Evolutionary conservation across 2,888 invertebrate species (phyloP).

Genomic region (Stictocephala bisonia): DNA sequence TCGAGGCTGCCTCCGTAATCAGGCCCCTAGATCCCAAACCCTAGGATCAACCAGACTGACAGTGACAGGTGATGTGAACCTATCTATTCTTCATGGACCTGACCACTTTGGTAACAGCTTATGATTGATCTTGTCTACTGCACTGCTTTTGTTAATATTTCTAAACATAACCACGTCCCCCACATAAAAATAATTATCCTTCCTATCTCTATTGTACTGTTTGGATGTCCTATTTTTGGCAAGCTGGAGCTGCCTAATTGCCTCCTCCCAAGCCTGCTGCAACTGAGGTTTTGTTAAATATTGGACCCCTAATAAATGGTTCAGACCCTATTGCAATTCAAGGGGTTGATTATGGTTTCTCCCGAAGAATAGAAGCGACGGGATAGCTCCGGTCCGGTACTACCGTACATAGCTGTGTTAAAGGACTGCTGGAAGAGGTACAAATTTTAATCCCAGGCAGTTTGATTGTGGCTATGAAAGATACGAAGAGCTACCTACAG

Average conservation of each 20-base stretch:
- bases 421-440: conserved; percentile 8
- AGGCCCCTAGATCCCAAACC: too few species aligned
- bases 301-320: background rate
- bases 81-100: background rate
- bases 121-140: background rate
- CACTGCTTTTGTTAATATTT: background rate
- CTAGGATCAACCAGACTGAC: background rate
- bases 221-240: background rate
- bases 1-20: too few species aligned
- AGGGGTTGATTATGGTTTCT: background rate
- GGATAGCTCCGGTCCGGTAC: too few species aligned
- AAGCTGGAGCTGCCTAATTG: background rate
- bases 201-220: background rate
- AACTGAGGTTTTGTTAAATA: background rate
- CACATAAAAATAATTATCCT: background rate
- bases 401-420: conserved; percentile 14
- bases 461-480: conserved; percentile 17
- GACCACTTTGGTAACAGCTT: conserved; percentile 5
- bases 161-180: conserved; percentile 12
- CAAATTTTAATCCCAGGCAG: conserved; percentile 23
- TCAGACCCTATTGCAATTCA: background rate
- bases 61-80: conserved; percentile 8
- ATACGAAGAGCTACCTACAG: conserved; percentile 27
- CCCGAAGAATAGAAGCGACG: conserved; percentile 4
- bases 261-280: background rate